These are phyloP conservation scores for Silurus lanzhouensis DNA, from an alignment of 2,797 vertebrate species.

Conservation along the genomic window DNA sequence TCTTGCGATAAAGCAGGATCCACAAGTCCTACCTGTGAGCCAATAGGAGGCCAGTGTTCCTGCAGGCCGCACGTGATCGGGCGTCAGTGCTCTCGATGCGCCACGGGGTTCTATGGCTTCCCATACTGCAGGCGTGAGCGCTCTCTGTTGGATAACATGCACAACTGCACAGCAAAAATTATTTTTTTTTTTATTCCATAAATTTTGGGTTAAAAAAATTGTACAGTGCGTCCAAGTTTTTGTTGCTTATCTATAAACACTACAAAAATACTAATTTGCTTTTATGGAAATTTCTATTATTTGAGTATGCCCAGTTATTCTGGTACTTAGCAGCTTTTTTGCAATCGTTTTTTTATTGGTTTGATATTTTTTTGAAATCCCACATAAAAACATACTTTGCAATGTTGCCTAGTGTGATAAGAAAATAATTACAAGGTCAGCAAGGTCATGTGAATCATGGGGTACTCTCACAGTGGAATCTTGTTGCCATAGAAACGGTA, in stretches of 20 bases:
- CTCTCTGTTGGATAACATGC: background rate
- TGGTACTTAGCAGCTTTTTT: no score
- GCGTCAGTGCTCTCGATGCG: slow-evolving; percentile 84
- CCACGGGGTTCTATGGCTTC: slow-evolving; percentile 86
- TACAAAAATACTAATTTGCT: no score
- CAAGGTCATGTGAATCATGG: background rate
- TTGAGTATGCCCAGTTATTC: no score
- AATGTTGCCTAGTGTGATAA: background rate
- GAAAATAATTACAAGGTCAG: background rate
- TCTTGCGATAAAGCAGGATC: slow-evolving; percentile 79
- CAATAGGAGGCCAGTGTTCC: slow-evolving; percentile 84
- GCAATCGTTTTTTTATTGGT: background rate
- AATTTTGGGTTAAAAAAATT: background rate
- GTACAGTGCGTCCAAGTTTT: no score
- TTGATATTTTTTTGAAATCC: background rate
- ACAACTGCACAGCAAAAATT: no score
- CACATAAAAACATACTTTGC: background rate
- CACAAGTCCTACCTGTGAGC: slow-evolving; percentile 69
- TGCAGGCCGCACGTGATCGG: slow-evolving; percentile 84
- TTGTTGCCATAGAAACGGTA: background rate
- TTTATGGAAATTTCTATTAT: no score
- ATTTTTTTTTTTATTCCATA: background rate
- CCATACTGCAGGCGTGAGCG: slow-evolving; percentile 88
- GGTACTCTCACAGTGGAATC: background rate
- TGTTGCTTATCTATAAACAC: no score